Percentiles rank a stretch among this genome's conserved stretches.
These are phyloP conservation scores for Reinhardtius hippoglossoides DNA, from an alignment of 2,113 vertebrate genomes.

Conservation along the genomic window DNA sequence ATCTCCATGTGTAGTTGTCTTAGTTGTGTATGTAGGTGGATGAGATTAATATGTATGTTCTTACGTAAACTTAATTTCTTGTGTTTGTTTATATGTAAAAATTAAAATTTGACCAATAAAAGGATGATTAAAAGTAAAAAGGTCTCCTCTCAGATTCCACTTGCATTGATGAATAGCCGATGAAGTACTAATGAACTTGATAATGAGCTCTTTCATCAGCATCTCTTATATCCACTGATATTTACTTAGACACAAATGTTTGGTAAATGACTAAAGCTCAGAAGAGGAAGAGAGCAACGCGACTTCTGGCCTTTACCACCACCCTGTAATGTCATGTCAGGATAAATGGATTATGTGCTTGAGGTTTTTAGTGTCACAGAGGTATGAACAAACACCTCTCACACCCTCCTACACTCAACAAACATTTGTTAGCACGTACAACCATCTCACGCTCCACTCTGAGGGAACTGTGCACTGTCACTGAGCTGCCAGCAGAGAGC, in stretches of 20 bases:
- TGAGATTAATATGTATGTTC: too few relatives aligned
- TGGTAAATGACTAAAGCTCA: not conserved
- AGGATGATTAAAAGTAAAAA: not conserved
- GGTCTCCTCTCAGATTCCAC: not conserved
- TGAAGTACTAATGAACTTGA: too few relatives aligned
- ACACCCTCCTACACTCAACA: not conserved
- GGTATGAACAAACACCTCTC: constrained; percentile 16
- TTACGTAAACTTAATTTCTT: too few relatives aligned
- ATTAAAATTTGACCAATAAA: too few relatives aligned
- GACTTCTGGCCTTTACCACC: constrained; percentile 1
- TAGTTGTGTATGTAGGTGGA: too few relatives aligned
- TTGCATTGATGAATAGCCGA: too few relatives aligned
- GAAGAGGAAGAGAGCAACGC: not conserved
- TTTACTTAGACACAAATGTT: not conserved
- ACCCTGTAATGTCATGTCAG: not conserved
- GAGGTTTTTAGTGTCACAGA: constrained; percentile 1
- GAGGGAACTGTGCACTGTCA: constrained; percentile 34
- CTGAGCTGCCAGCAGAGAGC: constrained; percentile 59
- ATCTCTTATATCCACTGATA: not conserved
- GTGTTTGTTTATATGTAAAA: too few relatives aligned
- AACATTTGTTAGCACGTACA: not conserved
- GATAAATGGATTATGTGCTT: not conserved
- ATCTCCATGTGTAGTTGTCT: too few relatives aligned
- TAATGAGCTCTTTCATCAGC: not conserved
- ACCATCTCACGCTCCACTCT: not conserved